phyloP scores from a whole-genome alignment of 2,888 invertebrate species.

The Pachymerium ferrugineum region DNA sequence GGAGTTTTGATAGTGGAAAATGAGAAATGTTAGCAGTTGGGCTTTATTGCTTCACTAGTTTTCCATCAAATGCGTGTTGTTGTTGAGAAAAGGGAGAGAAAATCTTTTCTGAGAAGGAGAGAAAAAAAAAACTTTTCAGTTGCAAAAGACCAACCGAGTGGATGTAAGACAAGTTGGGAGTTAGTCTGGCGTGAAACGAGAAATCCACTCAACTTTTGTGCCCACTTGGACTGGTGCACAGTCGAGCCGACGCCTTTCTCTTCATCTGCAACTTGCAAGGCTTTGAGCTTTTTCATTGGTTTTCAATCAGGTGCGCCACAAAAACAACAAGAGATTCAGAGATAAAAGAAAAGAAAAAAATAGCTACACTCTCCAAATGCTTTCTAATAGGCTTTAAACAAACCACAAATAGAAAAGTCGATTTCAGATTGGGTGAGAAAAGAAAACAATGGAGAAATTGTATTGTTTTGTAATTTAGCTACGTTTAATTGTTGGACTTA shows the following conservation, averaged over 20 bases:
- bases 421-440: not conserved
- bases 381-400: no score
- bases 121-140: not conserved
- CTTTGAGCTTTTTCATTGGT: slow-evolving; percentile 6
- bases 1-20: not conserved
- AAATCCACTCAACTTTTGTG: slow-evolving; percentile 8
- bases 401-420: no score
- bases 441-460: not conserved
- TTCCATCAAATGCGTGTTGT: slow-evolving; percentile 3
- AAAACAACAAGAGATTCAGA: not conserved
- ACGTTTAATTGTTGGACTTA: no score
- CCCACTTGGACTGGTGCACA: not conserved
- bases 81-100: not conserved
- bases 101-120: not conserved
- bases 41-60: not conserved
- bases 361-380: no score
- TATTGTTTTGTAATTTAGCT: no score
- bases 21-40: slow-evolving; percentile 1
- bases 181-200: slow-evolving; percentile 13
- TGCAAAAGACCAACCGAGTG: slow-evolving; percentile 13
- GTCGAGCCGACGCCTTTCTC: not conserved
- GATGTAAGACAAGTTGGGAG: slow-evolving; percentile 4
- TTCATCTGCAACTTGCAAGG: not conserved
- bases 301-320: slow-evolving; percentile 7
- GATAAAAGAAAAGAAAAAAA: no score